A percentile compares a stretch with the other conserved stretches of the same genome.
phyloP scores from a whole-genome alignment of 2,888 invertebrate species.

The Pachymerium ferrugineum region DNA sequence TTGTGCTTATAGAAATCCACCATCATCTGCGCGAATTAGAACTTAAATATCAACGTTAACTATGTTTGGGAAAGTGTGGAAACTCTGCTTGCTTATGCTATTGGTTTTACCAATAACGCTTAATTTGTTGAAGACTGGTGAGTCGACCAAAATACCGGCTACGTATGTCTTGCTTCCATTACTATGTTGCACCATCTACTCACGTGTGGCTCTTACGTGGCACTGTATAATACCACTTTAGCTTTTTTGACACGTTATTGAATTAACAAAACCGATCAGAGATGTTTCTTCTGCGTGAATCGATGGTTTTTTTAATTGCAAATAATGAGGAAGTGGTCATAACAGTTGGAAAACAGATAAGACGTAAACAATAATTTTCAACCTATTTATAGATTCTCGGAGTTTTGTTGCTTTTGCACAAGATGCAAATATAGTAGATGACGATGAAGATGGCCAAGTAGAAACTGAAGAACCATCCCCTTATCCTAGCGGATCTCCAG shows the following conservation, averaged over 20 bases:
- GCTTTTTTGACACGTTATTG: too few species aligned
- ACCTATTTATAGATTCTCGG: not conserved
- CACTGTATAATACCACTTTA: not conserved
- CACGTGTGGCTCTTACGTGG: constrained; percentile 16
- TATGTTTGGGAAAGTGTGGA: constrained; percentile 32
- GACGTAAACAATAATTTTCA: too few species aligned
- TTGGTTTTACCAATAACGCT: constrained; percentile 33
- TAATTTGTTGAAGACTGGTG: constrained; percentile 28
- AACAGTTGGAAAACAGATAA: too few species aligned
- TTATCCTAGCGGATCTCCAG: not conserved
- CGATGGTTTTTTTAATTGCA: too few species aligned
- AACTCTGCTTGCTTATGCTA: constrained; percentile 28
- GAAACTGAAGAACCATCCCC: constrained; percentile 34
- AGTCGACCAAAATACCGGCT: not conserved
- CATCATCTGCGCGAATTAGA: not conserved
- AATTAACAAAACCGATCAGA: too few species aligned
- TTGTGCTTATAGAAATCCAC: not conserved
- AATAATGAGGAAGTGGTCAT: too few species aligned
- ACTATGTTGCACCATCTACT: too few species aligned
- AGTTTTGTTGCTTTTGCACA: constrained; percentile 8
- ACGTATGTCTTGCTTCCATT: too few species aligned
- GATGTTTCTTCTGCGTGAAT: too few species aligned
- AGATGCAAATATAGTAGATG: constrained; percentile 37
- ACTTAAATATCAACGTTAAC: not conserved
- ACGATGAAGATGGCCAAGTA: constrained; percentile 40